These are phyloP conservation scores for Tretioscincus oriximinensis DNA, from an alignment of 2,113 vertebrate species.

Conservation along the genomic window DNA sequence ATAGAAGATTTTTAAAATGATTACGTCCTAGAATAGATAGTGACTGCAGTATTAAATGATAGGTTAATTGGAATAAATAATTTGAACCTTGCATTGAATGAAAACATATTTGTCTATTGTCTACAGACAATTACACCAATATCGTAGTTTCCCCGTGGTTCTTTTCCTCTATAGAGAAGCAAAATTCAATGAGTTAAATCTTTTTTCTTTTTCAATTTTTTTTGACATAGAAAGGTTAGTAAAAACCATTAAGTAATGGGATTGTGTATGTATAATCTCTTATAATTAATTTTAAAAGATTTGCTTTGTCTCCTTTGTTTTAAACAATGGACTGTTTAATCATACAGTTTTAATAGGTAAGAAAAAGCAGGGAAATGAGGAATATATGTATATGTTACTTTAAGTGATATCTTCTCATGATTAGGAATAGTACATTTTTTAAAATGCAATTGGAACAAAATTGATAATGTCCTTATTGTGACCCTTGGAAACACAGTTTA, in stretches of 20 bases:
- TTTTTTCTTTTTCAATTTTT: conserved; percentile 38
- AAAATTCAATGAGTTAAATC: conserved; percentile 8
- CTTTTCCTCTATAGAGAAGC: conserved; percentile 31
- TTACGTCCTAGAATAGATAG: conserved; percentile 25
- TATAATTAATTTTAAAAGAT: conserved; percentile 55
- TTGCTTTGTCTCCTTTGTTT: conserved; percentile 56
- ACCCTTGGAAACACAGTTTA: conserved; percentile 64
- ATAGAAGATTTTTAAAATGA: conserved; percentile 32
- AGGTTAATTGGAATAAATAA: conserved; percentile 43
- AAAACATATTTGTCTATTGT: conserved; percentile 17
- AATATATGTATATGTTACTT: conserved; percentile 14
- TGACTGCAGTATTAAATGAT: neutral
- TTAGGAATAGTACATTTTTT: conserved; percentile 63
- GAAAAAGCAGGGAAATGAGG: conserved; percentile 1
- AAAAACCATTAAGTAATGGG: conserved; percentile 38
- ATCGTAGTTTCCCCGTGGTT: conserved; percentile 48
- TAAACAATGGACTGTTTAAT: conserved; percentile 54
- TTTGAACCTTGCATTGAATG: conserved; percentile 28
- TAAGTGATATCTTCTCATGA: conserved; percentile 46
- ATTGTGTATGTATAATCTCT: conserved; percentile 41
- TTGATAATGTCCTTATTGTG: conserved; percentile 62
- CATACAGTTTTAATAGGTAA: conserved; percentile 45
- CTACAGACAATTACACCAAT: conserved; percentile 12
- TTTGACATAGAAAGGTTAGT: conserved; percentile 39
- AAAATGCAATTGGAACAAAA: conserved; percentile 64